Evolutionary conservation across 2,797 vertebrate genomes (phyloP).

Genomic region (Salarias fasciatus): DNA sequence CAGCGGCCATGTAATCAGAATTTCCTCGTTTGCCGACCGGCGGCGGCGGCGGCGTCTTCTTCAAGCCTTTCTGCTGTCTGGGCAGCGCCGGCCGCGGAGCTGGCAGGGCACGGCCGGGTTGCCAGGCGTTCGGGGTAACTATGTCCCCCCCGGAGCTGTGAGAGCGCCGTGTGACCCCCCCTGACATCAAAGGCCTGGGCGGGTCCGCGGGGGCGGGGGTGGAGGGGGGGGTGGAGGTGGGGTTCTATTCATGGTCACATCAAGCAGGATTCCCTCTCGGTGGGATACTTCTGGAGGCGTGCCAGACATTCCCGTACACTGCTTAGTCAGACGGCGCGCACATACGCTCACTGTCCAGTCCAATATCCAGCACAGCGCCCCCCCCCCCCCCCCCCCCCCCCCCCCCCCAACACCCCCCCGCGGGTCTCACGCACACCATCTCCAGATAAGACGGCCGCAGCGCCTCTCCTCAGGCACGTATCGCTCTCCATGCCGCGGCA

Average conservation of each 20-base stretch:
- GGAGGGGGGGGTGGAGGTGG: constrained; percentile 54
- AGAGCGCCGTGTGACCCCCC: constrained; percentile 67
- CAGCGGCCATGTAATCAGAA: constrained; percentile 17
- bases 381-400: constrained; percentile 10
- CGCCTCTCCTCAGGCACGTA: constrained; percentile 54
- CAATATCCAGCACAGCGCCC: constrained; percentile 29
- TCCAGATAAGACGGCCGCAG: constrained; percentile 19
- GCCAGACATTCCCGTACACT: constrained; percentile 67
- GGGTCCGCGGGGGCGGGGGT: constrained; percentile 58
- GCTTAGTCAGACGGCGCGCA: constrained; percentile 45
- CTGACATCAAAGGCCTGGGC: constrained; percentile 74
- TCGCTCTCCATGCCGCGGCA: constrained; percentile 40
- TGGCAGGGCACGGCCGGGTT: constrained; percentile 59
- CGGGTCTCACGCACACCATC: constrained; percentile 9
- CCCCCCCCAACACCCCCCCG: constrained; percentile 23
- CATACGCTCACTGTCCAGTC: constrained; percentile 42
- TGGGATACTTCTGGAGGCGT: constrained; percentile 69
- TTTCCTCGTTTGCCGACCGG: constrained; percentile 9
- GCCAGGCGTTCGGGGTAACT: constrained; percentile 66
- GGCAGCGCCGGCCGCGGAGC: constrained; percentile 23
- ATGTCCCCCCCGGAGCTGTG: constrained; percentile 55
- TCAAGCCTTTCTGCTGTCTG: constrained; percentile 20
- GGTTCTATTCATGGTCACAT: constrained; percentile 73
- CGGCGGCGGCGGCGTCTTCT: constrained; percentile 10
- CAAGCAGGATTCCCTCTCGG: constrained; percentile 73